phyloP scores from a whole-genome alignment of 2,888 invertebrate genomes.

The Dynastes hyllus region DNA sequence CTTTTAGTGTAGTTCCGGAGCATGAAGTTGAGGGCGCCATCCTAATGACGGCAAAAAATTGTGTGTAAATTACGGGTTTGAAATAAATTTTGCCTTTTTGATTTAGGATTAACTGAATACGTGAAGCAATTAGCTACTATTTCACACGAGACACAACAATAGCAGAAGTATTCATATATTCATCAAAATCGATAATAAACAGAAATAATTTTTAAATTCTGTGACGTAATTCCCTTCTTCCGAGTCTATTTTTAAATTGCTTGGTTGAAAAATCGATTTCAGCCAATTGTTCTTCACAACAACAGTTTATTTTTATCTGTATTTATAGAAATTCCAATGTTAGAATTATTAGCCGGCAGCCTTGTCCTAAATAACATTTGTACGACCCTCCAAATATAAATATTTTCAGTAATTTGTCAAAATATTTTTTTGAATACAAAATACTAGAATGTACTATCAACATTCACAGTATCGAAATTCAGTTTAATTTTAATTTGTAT shows the following conservation, averaged over 20 bases:
- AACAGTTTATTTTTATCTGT: constrained; percentile 30
- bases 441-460: neutral
- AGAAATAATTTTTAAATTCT: neutral
- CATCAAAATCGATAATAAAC: neutral
- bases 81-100: too few species aligned
- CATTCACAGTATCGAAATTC: neutral
- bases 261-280: constrained; percentile 2
- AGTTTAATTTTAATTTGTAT: too few species aligned
- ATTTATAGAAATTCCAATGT: neutral
- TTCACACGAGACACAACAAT: too few species aligned
- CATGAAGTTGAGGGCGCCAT: too few species aligned
- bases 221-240: neutral
- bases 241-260: constrained; percentile 13
- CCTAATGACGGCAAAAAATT: too few species aligned
- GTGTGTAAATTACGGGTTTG: too few species aligned
- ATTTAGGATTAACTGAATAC: too few species aligned
- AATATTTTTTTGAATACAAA: neutral
- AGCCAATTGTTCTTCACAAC: constrained; percentile 21
- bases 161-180: too few species aligned
- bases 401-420: constrained; percentile 12
- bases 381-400: constrained; percentile 14
- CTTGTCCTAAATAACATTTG: constrained; percentile 19
- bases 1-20: too few species aligned
- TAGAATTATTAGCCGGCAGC: neutral
- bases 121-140: too few species aligned